phyloP scores from a whole-genome alignment of 2,888 invertebrate species.

The Epinotia ramella region DNA sequence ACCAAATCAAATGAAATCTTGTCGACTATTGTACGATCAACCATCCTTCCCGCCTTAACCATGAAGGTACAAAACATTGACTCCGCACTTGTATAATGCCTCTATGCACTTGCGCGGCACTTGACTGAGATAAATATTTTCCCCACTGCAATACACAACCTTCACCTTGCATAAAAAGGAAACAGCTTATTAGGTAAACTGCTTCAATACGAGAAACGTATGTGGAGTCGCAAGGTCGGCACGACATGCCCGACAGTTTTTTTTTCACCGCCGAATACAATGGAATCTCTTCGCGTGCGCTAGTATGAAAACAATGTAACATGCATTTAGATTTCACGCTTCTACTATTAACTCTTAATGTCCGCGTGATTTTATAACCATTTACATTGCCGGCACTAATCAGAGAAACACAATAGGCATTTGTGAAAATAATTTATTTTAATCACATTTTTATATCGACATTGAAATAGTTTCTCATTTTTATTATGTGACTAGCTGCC shows the following conservation, averaged over 20 bases:
- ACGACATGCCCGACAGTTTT: constrained; percentile 18
- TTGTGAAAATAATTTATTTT: not conserved
- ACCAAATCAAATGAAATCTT: not conserved
- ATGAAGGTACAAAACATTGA: constrained; percentile 1
- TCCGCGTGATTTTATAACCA: not conserved
- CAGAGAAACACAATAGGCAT: not conserved
- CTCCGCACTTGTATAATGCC: not conserved
- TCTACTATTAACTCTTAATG: constrained; percentile 19
- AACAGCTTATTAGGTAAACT: constrained; percentile 29
- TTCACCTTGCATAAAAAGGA: constrained; percentile 37
- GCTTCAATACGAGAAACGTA: constrained; percentile 10
- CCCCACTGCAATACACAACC: constrained; percentile 25
- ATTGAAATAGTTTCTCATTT: constrained; percentile 4
- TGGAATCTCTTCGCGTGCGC: constrained; percentile 3
- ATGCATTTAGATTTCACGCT: constrained; percentile 19
- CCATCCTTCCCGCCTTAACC: not conserved
- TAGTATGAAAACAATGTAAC: constrained; percentile 27
- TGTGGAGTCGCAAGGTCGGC: constrained; percentile 26
- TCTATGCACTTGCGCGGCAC: constrained; percentile 10
- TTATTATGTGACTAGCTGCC: not conserved
- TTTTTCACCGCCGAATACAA: not conserved
- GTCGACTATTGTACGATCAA: not conserved
- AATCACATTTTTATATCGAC: not conserved
- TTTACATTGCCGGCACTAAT: not conserved
- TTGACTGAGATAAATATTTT: constrained; percentile 19